Conservation (phyloP, 2,888 invertebrate species). For the Scaptomyza reducta region DNA sequence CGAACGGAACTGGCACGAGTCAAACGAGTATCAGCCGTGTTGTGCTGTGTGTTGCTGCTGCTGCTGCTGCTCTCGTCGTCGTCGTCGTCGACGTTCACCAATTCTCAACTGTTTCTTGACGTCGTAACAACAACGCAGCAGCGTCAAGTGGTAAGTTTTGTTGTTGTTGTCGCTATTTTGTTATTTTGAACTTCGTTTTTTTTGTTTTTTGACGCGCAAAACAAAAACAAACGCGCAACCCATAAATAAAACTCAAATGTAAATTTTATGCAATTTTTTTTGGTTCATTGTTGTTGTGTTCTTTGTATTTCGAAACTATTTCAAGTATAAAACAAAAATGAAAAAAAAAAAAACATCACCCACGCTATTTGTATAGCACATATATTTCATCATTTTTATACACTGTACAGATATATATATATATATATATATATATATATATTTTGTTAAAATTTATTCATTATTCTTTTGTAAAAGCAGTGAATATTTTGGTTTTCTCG, state of each 20-base stretch:
- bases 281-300: constrained; percentile 46
- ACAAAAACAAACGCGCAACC: constrained; percentile 7
- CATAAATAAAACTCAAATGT: constrained; percentile 27
- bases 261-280: constrained; percentile 46
- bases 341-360: not conserved
- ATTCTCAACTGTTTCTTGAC: constrained; percentile 63
- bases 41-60: constrained; percentile 38
- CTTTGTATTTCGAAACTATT: constrained; percentile 51
- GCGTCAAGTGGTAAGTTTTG: constrained; percentile 70
- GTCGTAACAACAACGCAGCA: constrained; percentile 65
- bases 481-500: constrained; percentile 41
- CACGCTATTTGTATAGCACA: not conserved
- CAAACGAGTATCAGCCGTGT: constrained; percentile 51
- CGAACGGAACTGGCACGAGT: constrained; percentile 57
- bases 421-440: not conserved
- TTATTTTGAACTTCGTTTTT: constrained; percentile 23
- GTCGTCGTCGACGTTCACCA: constrained; percentile 27
- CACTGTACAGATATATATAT: not conserved
- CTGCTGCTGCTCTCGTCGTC: constrained; percentile 44
- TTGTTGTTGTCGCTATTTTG: constrained; percentile 30
- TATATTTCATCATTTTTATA: constrained; percentile 40
- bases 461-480: constrained; percentile 46
- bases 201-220: constrained; percentile 48
- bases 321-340: constrained; percentile 35
- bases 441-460: constrained; percentile 39